A percentile compares a stretch with the other conserved stretches of the same genome.
Conservation (phyloP, 2,113 vertebrate species). For the Nycticorax nycticorax region DNA sequence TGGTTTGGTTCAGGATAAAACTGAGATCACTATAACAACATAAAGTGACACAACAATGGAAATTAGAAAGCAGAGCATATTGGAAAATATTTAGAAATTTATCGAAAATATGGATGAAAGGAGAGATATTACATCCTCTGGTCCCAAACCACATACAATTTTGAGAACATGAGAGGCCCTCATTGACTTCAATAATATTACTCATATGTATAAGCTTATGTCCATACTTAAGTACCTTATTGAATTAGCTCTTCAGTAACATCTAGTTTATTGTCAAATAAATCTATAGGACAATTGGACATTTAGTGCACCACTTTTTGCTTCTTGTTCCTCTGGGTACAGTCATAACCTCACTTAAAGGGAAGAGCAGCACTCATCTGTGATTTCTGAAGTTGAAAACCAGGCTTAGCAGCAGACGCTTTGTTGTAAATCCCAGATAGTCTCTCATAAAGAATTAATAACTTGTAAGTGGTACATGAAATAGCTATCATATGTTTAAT, state of each 20-base stretch:
- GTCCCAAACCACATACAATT: background rate
- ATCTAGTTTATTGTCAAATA: background rate
- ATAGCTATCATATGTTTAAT: conserved; percentile 45
- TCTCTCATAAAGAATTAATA: conserved; percentile 47
- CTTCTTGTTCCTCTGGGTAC: conserved; percentile 7
- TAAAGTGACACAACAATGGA: fast-evolving
- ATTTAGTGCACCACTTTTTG: background rate
- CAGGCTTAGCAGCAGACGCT: background rate
- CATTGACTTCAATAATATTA: background rate
- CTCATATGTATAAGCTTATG: background rate
- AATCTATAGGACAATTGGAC: background rate
- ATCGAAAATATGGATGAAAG: background rate
- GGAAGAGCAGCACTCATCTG: background rate
- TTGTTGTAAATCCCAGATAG: background rate
- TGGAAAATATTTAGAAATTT: background rate
- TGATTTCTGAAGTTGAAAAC: background rate
- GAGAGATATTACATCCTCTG: background rate
- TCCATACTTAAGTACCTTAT: background rate
- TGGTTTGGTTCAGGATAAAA: background rate
- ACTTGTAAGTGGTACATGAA: background rate
- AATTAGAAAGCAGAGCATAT: background rate
- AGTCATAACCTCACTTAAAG: background rate
- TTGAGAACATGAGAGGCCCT: background rate
- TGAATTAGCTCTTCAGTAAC: background rate
- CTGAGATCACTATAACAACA: background rate